Evolutionary conservation across 1,140 invertebrate genomes (phyloP).

Genomic region (Panagrolaimus sp.): DNA sequence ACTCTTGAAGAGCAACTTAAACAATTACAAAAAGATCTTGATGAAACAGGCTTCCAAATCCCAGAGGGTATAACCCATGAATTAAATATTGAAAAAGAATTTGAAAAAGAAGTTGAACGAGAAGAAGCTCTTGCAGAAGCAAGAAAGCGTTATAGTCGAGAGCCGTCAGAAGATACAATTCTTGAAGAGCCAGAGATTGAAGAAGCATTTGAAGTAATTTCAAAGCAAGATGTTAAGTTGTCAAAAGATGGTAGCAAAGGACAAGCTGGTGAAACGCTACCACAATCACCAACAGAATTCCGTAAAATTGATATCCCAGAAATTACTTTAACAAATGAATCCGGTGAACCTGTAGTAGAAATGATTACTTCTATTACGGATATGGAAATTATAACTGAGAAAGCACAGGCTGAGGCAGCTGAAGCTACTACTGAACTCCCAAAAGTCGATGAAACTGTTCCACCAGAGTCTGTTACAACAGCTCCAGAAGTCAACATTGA

Average conservation of each 20-base stretch:
- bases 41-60: neutral
- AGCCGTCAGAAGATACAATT: too few relatives aligned
- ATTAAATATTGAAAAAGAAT: too few relatives aligned
- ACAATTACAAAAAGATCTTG: neutral
- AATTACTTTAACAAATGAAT: constrained; percentile 5
- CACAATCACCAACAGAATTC: neutral
- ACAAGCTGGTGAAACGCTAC: neutral
- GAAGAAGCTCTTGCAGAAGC: too few relatives aligned
- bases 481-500: neutral
- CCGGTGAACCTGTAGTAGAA: neutral
- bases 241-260: neutral
- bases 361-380: neutral
- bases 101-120: too few relatives aligned
- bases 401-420: too few relatives aligned
- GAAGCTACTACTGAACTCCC: too few relatives aligned
- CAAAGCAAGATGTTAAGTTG: neutral
- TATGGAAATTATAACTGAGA: too few relatives aligned
- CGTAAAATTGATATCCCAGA: neutral
- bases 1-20: constrained; percentile 3
- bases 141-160: too few relatives aligned
- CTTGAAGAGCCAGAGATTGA: neutral
- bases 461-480: too few relatives aligned
- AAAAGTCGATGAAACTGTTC: too few relatives aligned
- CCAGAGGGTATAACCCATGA: too few relatives aligned
- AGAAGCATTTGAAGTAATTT: neutral